phyloP scores from a whole-genome alignment of 1,140 invertebrate genomes.

The Proales similis region DNA sequence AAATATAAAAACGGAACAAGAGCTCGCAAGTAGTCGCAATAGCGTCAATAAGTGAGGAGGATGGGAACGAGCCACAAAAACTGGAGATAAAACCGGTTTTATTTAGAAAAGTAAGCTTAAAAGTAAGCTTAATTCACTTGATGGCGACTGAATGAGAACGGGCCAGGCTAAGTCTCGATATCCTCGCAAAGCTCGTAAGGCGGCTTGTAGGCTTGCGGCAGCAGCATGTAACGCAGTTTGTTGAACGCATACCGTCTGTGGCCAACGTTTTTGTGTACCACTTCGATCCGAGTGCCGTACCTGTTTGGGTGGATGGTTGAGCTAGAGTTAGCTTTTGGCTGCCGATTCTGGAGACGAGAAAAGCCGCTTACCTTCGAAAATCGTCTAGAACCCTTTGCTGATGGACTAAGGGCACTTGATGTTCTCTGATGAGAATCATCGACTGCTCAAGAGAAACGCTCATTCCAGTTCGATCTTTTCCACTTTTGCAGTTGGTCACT shows the following conservation, averaged over 20 bases:
- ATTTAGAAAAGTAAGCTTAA: too few relatives aligned
- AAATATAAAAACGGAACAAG: too few relatives aligned
- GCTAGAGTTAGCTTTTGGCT: too few relatives aligned
- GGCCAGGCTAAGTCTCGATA: slow-evolving; percentile 35
- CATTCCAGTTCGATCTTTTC: slow-evolving; percentile 29
- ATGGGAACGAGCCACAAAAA: too few relatives aligned
- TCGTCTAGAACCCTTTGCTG: slow-evolving; percentile 28
- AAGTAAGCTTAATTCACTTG: too few relatives aligned
- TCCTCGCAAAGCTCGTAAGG: slow-evolving; percentile 30
- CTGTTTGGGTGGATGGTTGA: too few relatives aligned
- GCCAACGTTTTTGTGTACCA: slow-evolving; percentile 29
- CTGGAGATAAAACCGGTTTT: too few relatives aligned
- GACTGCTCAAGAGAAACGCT: slow-evolving; percentile 29
- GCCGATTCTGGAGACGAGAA: too few relatives aligned
- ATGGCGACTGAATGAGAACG: too few relatives aligned
- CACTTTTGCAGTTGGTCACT: slow-evolving; percentile 37
- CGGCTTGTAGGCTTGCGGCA: slow-evolving; percentile 19
- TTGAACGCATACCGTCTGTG: slow-evolving; percentile 27
- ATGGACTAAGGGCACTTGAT: slow-evolving; percentile 2
- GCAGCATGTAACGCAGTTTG: slow-evolving; percentile 23
- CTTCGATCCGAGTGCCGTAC: slow-evolving; percentile 31
- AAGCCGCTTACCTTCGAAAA: slow-evolving; percentile 34
- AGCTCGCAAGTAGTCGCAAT: too few relatives aligned
- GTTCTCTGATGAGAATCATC: slow-evolving; percentile 13
- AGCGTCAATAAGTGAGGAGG: too few relatives aligned